Base-by-base conservation (phyloP, 2,113 vertebrate species). In the Geothlypis trichas region DNA sequence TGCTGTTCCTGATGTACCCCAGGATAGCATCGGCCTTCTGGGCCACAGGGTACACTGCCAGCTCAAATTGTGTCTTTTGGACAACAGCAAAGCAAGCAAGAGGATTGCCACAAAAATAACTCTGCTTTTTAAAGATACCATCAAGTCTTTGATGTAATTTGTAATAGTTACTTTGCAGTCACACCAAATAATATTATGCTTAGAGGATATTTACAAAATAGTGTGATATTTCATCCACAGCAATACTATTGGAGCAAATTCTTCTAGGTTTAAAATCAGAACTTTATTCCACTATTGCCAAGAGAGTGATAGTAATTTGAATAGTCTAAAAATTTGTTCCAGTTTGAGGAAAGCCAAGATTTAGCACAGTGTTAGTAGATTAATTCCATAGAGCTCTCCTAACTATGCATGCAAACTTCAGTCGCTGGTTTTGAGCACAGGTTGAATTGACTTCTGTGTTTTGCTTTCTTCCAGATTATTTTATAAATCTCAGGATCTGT, bases 1-100 rank as follows among this genome's bases (percentile, higher is more conserved):
- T 46, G 19, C 2, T 59, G 5, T 59, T 44, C 69, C 37, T 49
- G 27, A 42, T 42, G 39, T 3, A 68, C 6, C 17, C 21, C 55
- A 23, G 35, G n/a, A 13, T 6, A 31, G 6, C 35, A 9, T 4
- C 0, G 0, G 30, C 41, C 47, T 35, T 47, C 24, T 47, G 27
- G 41, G n/a, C 39, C 47, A 55, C 47, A 19, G 62, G 17, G 13
- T 21, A 35, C 26, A 23, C 30, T 55, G n/a, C 21, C 41, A 27
- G 15, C 49, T 69, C 87, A 33, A 5, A 41, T 39, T 47, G 18
- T 65, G 26, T 71, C 30, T 61, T 84, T 71, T 41, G 24, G 11
- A 54, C 33, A 19, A 11, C 4, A 81, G 33, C 39, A 71, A 72
- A 84, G 67, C 54, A 74, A 77, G 74, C 27, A 87, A 65, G 41